Evolutionary conservation across 2,888 invertebrate species (phyloP).

Genomic region (Caenorhabditis sp.): DNA sequence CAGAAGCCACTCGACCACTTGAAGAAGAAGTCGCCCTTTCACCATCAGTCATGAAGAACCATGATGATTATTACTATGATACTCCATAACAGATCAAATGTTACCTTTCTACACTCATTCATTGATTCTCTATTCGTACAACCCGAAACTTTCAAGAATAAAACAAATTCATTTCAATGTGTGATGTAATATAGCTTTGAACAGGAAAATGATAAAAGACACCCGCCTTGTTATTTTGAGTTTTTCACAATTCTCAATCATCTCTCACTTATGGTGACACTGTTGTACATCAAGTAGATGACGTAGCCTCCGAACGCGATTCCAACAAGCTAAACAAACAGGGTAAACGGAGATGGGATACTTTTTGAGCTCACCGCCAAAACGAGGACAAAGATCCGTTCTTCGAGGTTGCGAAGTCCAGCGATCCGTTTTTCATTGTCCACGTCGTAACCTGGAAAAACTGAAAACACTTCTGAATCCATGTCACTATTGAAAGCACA

Average conservation of each 20-base stretch:
- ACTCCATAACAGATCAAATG: conserved; percentile 35
- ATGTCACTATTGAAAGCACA: too few species aligned
- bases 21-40: conserved; percentile 36
- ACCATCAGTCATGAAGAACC: conserved; percentile 39
- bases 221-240: neutral
- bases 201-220: neutral
- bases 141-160: conserved; percentile 21
- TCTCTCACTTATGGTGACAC: conserved; percentile 62
- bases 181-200: neutral
- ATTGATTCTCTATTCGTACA: conserved; percentile 46
- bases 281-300: conserved; percentile 63
- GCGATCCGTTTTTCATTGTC: conserved; percentile 16
- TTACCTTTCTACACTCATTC: conserved; percentile 3
- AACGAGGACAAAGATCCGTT: conserved; percentile 34
- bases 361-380: conserved; percentile 28
- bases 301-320: conserved; percentile 59
- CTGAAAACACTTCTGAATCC: too few species aligned
- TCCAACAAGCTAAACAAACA: conserved; percentile 48
- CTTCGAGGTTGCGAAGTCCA: conserved; percentile 37
- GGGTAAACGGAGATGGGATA: neutral
- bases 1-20: neutral
- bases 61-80: conserved; percentile 66
- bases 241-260: neutral
- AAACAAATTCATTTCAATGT: conserved; percentile 28
- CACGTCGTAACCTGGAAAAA: conserved; percentile 29